Base-by-base conservation (phyloP, 2,113 vertebrate genomes). In the Epinephelus cyanopodus region DNA sequence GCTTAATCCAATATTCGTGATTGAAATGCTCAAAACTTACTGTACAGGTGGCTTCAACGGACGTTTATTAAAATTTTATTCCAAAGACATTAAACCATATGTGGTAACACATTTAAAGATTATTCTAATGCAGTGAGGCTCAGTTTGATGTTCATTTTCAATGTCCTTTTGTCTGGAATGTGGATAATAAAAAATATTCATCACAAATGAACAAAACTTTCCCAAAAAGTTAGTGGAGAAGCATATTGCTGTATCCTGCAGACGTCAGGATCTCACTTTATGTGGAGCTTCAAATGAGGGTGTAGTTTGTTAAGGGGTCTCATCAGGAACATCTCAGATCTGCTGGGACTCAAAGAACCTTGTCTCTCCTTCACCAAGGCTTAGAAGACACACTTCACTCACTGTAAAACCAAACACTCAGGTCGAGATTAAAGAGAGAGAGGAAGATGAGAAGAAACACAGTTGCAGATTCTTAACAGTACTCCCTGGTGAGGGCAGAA, bases 291-390 rank as follows among this genome's bases (percentile, higher is more conserved):
- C 71, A 86, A 58, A 79, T 62, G 27, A 77, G 68, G 27, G 33
- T 79, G 15, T 50, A 62, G 60, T 68, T 90, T 76, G 53, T 77
- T 76, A 78, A 67, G 48, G 75, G 42, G 45, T 53, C 61, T 83
- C 65, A 56, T 80, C 65, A 70, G 66, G 79, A 86, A 80, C 77
- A 73, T 62, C 58, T 81, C 25, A 67, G 79, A 77, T 65, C 85
- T 84, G 74, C 82, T 47, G 89, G 81, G 74, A 89, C 48, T 67
- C 50, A 52, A 82, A 84, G 68, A 87, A 86, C 90, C 84, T 85
- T 89, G 87, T 87, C 75, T 91, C 85, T 92, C 78, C 85, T 90
- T 90, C 84, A 77, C 53, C 11, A 1, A 67, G 60, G 71, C 86
- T 85, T 70, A 84, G 62, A 83, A 87, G 81, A 64, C 63, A 62